phyloP scores from a whole-genome alignment of 2,888 invertebrate species.

The Chymomyza fuscimana region DNA sequence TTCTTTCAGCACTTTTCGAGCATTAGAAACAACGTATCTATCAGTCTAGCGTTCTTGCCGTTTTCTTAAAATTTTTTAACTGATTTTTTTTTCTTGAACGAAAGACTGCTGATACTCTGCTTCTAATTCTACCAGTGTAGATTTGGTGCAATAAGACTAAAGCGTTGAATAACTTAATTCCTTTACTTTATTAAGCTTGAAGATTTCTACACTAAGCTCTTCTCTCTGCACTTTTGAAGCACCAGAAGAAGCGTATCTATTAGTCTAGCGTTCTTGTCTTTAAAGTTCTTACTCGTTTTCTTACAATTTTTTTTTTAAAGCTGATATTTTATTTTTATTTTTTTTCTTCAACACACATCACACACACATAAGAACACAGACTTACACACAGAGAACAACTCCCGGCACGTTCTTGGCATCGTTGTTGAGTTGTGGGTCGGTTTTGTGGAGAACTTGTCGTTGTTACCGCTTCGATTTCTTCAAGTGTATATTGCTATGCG shows the following conservation, averaged over 20 bases:
- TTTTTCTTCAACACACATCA: conserved; percentile 12
- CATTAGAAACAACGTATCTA: too few relatives aligned
- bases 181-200: too few relatives aligned
- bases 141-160: too few relatives aligned
- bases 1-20: too few relatives aligned
- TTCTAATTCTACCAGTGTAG: too few relatives aligned
- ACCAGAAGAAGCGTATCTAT: neutral
- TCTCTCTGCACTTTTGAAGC: too few relatives aligned
- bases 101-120: too few relatives aligned
- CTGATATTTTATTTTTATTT: conserved; percentile 17
- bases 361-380: conserved; percentile 10
- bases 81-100: too few relatives aligned
- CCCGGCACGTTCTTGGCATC: neutral
- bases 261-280: neutral
- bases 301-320: conserved; percentile 27
- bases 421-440: neutral
- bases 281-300: conserved; percentile 17
- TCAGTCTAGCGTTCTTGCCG: too few relatives aligned
- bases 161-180: too few relatives aligned
- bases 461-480: conserved; percentile 54
- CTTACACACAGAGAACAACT: neutral
- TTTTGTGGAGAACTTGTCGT: conserved; percentile 15
- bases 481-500: conserved; percentile 50
- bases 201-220: neutral
- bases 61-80: too few relatives aligned